Base-by-base conservation (phyloP, 2,113 vertebrate species). In the Neogobius melanostomus region DNA sequence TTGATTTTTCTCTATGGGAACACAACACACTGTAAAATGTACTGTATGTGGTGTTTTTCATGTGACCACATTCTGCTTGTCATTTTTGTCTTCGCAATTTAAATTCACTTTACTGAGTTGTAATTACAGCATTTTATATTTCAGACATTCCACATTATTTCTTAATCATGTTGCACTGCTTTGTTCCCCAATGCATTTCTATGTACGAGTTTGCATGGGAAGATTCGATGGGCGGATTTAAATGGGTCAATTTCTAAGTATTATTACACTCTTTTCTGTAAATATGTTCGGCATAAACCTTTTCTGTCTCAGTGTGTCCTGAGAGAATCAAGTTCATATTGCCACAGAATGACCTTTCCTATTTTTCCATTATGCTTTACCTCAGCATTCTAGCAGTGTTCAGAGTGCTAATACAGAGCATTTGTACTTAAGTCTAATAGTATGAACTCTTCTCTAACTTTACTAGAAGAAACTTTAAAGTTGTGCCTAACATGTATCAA, bases 401-500 rank as follows among this genome's bases (percentile, higher is more conserved):
- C 71, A 73, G 81, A 76, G 51, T 80, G 72, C 28, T 77, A 17
- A 80, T n/a, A 45, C 60, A 28, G 68, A 77, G 75, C 84, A 80
- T 85, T 85, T 80, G 76, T 84, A 74, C 77, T 80, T 50, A 75
- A 74, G 75, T 82, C 73, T 75, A 64, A 79, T 82, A 75, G 61
- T 84, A 75, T 65, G 66, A 77, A 79, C 71, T 88, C 79, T 61
- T 83, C 79, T 89, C 66, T 87, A 77, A 81, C 71, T 85, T 73
- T 69, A 73, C 81, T 89, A 88, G 83, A 82, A 82, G 83, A 82
- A 82, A 90, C 85, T 86, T 81, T 67, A 79, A 84, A 81, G 76
- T 86, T 81, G 85, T 91, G 88, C 90, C 87, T 90, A 77, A 47
- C 11, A 75, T 90, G 85, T 90, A 79, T 76, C 79, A 73, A 87